Evolutionary conservation across 2,113 vertebrate genomes (phyloP), one percentile per base, ranked within the genome.

Genomic region (Falco punctatus): DNA sequence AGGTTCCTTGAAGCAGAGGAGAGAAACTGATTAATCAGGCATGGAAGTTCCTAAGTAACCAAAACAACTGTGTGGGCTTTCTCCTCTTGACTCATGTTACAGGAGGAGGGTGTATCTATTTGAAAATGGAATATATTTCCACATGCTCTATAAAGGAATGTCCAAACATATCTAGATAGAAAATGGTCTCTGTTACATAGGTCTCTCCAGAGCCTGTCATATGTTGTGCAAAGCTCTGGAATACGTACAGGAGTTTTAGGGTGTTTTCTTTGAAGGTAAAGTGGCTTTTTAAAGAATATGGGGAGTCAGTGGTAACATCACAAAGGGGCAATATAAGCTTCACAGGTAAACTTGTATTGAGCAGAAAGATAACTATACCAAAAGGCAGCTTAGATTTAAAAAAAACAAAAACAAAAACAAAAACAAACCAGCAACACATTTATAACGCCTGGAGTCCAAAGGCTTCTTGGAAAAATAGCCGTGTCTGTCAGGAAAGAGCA

Each of bases 11-110:
- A 96, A 96, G 81, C 96, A 95, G 92, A 91, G 88, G 88, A 96
- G 96, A 97, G 77, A 97, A 97, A 94, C 94, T 94, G 96, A 97
- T 97, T 97, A 95, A 97, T 96, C 95, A 96, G 95, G 82, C 95
- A 96, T 96, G 96, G 96, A 96, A 97, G 96, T 92, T 97, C 96
- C 96, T 97, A 97, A 97, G 96, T 97, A 97, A 97, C 96, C 94
- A 96, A 97, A 97, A 97, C 96, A 96, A 97, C 93, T 96, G 96
- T 97, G 96, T 97, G 96, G 96, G 96, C 65, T 96, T 96, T 95
- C 95, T 97, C 95, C 72, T 95, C 92, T 97, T 96, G 96, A 97
- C 95, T 96, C 96, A 96, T 96, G 82, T 94, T 96, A 96, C 88
- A 96, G 93, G 23, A 93, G 96, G 96, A 95, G 94, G 88, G 88